Evolutionary conservation across 2,113 vertebrate genomes (phyloP), one percentile per base, ranked within the genome.

Genomic region (Eolophus roseicapilla): DNA sequence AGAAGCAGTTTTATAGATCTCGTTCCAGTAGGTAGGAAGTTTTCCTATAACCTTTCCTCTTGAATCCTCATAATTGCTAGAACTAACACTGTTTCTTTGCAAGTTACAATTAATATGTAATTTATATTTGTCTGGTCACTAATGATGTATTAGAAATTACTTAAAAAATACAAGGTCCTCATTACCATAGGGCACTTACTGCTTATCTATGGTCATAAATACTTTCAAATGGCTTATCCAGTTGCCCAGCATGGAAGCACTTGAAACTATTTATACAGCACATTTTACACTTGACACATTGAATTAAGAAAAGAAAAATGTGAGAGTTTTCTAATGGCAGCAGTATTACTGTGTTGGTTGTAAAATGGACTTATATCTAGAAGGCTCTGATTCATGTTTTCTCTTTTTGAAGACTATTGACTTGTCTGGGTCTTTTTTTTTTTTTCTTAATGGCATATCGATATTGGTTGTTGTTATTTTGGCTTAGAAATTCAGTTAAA

Each of bases 251-350:
- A 64, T 4, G 41, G 86, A 84, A 96, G 75, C 75, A 91, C 57
- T 82, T 76, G 59, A 73, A 96, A 91, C 62, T 91, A 89, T 94
- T 96, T 91, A 88, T 92, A 91, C 92, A 92, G 69, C 62, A 74
- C 33, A 92, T 91, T 93, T 94, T 94, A 95, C 82, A 96, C 92
- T 79, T 95, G 92, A 94, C 94, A 92, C n/a, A 82, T 62, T 73
- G 84, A 96, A 95, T 90, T 92, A 91, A 91, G 83, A 89, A 39
- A 7, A 88, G 78, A 91, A 97, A 93, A 93, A 96, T 90, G 63
- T 92, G 91, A 79, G 35, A 44, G 31, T 93, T 96, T 96, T 93
- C 84, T 96, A 95, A 96, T 75, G 60, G 39, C 55, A 85, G 80
- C 65, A 44, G 64, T 89, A 87, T 92, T 84, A 63, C 64, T 68